A percentile compares a stretch with the other conserved stretches of the same genome.
phyloP scores from a whole-genome alignment of 2,797 vertebrate genomes.

The Argyrosomus regius region DNA sequence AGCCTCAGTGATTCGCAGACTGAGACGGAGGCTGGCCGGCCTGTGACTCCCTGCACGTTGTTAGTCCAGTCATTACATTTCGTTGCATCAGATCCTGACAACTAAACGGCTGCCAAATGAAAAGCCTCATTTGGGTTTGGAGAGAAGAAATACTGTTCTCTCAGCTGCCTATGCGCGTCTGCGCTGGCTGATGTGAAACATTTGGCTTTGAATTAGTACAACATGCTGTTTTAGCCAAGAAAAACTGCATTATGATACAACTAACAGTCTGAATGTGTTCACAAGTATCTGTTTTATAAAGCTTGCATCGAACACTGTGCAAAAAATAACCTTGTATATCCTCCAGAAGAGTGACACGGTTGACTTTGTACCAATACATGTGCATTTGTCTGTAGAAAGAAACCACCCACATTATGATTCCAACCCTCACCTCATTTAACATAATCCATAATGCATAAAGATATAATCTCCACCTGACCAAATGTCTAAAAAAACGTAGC shows the following conservation, averaged over 20 bases:
- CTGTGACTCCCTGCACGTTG: slow-evolving; percentile 19
- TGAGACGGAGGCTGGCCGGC: slow-evolving; percentile 29
- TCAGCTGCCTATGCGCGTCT: slow-evolving; percentile 5
- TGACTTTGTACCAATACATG: slow-evolving; percentile 25
- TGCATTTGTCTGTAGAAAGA: slow-evolving; percentile 22
- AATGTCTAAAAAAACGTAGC: slow-evolving; percentile 54
- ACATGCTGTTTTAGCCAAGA: background rate
- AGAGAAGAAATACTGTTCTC: slow-evolving; percentile 42
- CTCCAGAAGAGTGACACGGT: background rate
- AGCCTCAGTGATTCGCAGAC: slow-evolving; percentile 47
- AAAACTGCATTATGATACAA: background rate
- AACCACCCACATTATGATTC: slow-evolving; percentile 53
- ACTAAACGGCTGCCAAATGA: slow-evolving; percentile 64
- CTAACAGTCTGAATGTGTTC: background rate
- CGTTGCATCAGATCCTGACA: slow-evolving; percentile 71
- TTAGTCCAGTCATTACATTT: slow-evolving; percentile 69
- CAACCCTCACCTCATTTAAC: slow-evolving; percentile 69
- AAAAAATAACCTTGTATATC: background rate
- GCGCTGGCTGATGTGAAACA: slow-evolving; percentile 19
- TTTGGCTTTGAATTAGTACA: background rate
- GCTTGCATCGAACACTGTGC: background rate
- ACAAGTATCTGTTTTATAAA: background rate
- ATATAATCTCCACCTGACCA: slow-evolving; percentile 69
- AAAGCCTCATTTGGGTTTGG: slow-evolving; percentile 53
- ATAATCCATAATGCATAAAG: slow-evolving; percentile 76